phyloP scores from a whole-genome alignment of 1,140 invertebrate species.

The Yoshiicerus persimilis region DNA sequence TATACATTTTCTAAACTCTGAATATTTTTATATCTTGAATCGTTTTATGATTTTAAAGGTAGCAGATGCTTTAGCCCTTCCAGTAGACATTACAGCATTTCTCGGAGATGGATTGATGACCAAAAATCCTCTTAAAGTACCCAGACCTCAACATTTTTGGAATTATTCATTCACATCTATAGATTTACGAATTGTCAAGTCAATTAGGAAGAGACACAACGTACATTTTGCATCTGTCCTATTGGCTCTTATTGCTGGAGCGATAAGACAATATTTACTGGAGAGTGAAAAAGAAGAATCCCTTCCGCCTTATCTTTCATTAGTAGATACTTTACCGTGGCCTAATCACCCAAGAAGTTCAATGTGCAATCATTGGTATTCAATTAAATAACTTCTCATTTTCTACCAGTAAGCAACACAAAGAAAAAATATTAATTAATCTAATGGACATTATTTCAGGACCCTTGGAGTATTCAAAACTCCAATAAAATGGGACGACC shows the following conservation, averaged over 20 bases:
- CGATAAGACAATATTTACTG: not conserved
- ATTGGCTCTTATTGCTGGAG: constrained; percentile 16
- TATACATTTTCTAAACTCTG: not conserved
- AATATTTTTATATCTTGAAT: not conserved
- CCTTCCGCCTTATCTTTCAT: not conserved
- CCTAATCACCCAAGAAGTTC: not conserved
- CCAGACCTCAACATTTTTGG: not conserved
- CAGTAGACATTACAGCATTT: not conserved
- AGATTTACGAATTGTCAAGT: not conserved
- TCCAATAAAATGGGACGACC: not conserved
- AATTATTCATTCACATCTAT: not conserved
- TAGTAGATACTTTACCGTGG: constrained; percentile 27
- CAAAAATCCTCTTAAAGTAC: not conserved
- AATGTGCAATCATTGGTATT: constrained; percentile 33
- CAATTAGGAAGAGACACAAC: not conserved
- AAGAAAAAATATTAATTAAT: too few relatives aligned
- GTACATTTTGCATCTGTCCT: constrained; percentile 14
- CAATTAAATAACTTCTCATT: not conserved
- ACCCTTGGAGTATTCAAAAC: not conserved
- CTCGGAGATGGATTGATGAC: not conserved
- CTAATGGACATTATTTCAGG: not conserved
- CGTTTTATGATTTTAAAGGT: not conserved
- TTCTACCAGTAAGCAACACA: not conserved
- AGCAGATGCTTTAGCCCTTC: not conserved
- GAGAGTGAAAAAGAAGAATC: constrained; percentile 3